phyloP scores from a whole-genome alignment of 2,888 invertebrate species.

The Mimachlamys varia region DNA sequence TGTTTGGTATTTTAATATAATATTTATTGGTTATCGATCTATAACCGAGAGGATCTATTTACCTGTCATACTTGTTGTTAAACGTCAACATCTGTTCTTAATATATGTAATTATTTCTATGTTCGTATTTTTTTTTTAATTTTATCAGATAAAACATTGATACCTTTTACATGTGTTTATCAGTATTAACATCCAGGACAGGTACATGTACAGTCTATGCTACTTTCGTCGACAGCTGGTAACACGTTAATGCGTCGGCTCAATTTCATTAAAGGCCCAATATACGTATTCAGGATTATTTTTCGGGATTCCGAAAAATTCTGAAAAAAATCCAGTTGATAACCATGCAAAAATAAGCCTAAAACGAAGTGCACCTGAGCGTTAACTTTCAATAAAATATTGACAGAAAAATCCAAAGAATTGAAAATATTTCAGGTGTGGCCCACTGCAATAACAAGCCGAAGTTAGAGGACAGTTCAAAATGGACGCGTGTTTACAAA shows the following conservation, averaged over 20 bases:
- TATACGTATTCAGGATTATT: too few relatives aligned
- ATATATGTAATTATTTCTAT: constrained; percentile 13
- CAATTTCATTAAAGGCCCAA: background rate
- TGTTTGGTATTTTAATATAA: background rate
- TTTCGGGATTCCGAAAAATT: too few relatives aligned
- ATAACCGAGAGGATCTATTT: background rate
- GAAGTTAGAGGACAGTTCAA: too few relatives aligned
- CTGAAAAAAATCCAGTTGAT: too few relatives aligned
- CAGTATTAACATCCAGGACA: background rate
- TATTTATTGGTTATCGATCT: background rate
- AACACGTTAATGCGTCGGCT: background rate
- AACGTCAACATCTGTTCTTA: background rate
- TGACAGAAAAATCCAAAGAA: too few relatives aligned
- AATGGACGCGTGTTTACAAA: too few relatives aligned
- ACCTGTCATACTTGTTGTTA: background rate
- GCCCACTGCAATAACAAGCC: too few relatives aligned
- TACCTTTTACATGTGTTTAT: background rate
- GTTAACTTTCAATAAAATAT: too few relatives aligned
- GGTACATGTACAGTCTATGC: background rate
- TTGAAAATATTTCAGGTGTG: too few relatives aligned
- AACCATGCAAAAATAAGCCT: too few relatives aligned
- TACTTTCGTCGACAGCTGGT: constrained; percentile 21
- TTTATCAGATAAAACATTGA: background rate
- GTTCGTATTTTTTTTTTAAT: background rate
- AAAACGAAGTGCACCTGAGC: too few relatives aligned